Base-by-base conservation (phyloP, 2,888 invertebrate genomes). In the Zaprionus obscuricornis region DNA sequence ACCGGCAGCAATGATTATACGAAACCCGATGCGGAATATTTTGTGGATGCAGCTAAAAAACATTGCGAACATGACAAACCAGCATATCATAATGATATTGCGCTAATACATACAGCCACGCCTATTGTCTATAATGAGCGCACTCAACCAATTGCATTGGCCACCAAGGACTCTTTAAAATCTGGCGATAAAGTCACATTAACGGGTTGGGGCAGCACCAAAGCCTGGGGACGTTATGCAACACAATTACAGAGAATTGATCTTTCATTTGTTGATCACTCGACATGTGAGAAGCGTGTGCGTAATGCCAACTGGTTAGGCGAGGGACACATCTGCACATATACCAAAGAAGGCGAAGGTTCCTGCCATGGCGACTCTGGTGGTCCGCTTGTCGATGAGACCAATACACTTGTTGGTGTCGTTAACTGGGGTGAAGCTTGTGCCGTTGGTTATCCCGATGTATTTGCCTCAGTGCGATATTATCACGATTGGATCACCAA, bases 201-300 rank as follows among this genome's bases (percentile, higher is more conserved):
- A 0, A 92, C 92, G 6, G 94, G 94, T 1, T 94, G 94, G 94
- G 94, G 94, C 0, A 91, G 92, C 49, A 91, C 49, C 16, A 76
- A 66, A 22, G 60, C 85, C 42, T 92, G 92, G 54, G 93, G 93
- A 0, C 90, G 90, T 1, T 81, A 90, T 0, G 91, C 92, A 5
- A 91, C 92, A 54, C 90, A 91, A 43, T 87, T 93, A 57, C 92
- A 93, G 90, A 90, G 91, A 74, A 83, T 93, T 51, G 90, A 92
- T 0, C 87, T 93, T 2, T 88, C 89, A 20, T 91, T 92, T 1
- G 88, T 93, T 27, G 90, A 90, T 0, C 59, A 74, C 90, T 90
- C 7, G 85, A 91, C 33, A 90, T 92, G 79, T 90, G 89, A 6
- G 90, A 90, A 6, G 75, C 88, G 1, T 72, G 91, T 31, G 90